Evolutionary conservation across 2,797 vertebrate genomes (phyloP).

Genomic region (Girardinus metallicus): DNA sequence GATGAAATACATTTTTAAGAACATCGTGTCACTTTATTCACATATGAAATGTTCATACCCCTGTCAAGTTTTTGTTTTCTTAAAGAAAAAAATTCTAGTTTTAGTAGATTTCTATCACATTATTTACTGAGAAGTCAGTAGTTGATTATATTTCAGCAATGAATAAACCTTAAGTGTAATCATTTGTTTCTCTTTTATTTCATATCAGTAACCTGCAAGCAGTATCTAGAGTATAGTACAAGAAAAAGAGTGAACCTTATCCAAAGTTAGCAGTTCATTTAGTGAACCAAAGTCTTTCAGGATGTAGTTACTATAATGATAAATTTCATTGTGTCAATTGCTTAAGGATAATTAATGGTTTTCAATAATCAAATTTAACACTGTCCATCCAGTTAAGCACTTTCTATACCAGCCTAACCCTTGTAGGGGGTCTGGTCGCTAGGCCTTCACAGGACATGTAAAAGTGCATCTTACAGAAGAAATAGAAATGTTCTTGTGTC

Average conservation of each 20-base stretch:
- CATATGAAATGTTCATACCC: constrained; percentile 75
- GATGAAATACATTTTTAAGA: constrained; percentile 66
- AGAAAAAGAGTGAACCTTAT: constrained; percentile 25
- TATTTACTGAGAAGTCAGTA: constrained; percentile 86
- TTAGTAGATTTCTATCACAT: constrained; percentile 86
- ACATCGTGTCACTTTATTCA: constrained; percentile 74
- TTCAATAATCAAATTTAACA: not conserved
- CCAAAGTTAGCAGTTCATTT: constrained; percentile 43
- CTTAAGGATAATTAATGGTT: constrained; percentile 10
- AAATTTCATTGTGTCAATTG: constrained; percentile 25
- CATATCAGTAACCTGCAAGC: constrained; percentile 32
- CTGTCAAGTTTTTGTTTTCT: constrained; percentile 76
- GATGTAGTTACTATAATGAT: constrained; percentile 50
- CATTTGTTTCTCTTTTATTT: constrained; percentile 69
- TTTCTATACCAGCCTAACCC: not conserved
- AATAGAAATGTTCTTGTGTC: not conserved
- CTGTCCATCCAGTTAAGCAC: not conserved
- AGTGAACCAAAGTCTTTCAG: constrained; percentile 30
- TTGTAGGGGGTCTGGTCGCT: not conserved
- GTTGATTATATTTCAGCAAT: constrained; percentile 86
- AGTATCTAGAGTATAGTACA: constrained; percentile 33
- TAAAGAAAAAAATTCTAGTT: constrained; percentile 70
- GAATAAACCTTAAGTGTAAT: constrained; percentile 85
- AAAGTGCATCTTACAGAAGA: not conserved
- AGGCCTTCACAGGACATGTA: not conserved